Base-by-base conservation (phyloP, 2,113 vertebrate species). In the Gorsachius goisagi region DNA sequence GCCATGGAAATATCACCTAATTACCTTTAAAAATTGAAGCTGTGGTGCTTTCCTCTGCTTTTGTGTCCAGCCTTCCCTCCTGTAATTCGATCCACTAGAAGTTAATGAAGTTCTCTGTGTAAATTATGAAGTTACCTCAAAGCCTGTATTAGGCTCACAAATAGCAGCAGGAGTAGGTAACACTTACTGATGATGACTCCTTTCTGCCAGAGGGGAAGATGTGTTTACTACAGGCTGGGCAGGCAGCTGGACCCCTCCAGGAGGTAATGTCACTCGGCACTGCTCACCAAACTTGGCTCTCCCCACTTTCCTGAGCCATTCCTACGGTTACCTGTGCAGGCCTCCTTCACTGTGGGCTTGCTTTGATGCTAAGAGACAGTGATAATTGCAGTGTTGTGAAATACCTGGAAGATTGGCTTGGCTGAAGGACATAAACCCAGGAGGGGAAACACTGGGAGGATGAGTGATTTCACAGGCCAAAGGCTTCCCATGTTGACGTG, bases 321-420 rank as follows among this genome's bases (percentile, higher is more conserved):
- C 66, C 55, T 95, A 79, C 73, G 64, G 86, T 95, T 90, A 78
- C 86, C 62, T 80, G 14, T 1, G 0, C 56, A 74, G 59, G 52
- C 50, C 93, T 68, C 72, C 62, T 90, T 90, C 56, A 11, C 44
- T 15, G 9, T 74, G n/a, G 27, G 10, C 37, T 85, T 52, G 39
- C 88, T 92, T 94, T 94, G 85, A 90, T 92, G 94, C n/a, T 77
- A 13, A 79, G 59, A 94, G 79, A 76, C 47, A 17, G 45, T 44
- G 62, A 69, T 91, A 95, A 95, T 67, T 94, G 83, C 66, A 89
- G 53, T 68, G 49, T 75, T 90, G 76, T 83, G 89, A 93, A 96
- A 95, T 79, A 69, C 56, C 88, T 11, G 1, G 45, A 92, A 90
- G 63, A 88, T 60, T 60, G 50, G 13, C 62, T 86, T 85, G 63